These are phyloP conservation scores for Polypedilum pembai DNA, from an alignment of 1,140 invertebrate genomes.

Conservation along the genomic window DNA sequence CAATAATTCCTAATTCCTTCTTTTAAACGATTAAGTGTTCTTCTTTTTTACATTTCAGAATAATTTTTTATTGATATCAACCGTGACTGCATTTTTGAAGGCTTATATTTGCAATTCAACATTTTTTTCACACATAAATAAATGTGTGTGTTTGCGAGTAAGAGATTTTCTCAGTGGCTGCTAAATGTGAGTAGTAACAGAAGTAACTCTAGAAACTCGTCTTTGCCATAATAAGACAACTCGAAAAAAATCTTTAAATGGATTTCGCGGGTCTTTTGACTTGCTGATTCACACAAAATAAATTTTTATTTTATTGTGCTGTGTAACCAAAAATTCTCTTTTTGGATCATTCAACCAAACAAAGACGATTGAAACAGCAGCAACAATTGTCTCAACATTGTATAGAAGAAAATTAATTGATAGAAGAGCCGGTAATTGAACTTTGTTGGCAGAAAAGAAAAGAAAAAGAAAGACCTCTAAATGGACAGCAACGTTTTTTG, in stretches of 20 bases:
- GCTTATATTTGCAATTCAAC: conserved; percentile 7
- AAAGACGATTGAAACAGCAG: neutral
- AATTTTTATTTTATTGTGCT: neutral
- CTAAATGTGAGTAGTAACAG: too few relatives aligned
- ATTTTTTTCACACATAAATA: neutral
- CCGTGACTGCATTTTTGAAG: neutral
- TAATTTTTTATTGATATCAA: neutral
- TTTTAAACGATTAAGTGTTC: neutral
- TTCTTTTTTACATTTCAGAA: too few relatives aligned
- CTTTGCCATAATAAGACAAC: conserved; percentile 17
- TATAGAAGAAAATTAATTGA: neutral
- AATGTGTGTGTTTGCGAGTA: neutral
- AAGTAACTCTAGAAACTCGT: neutral
- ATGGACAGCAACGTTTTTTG: neutral
- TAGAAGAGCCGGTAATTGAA: neutral
- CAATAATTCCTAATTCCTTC: neutral
- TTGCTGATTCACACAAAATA: conserved; percentile 11
- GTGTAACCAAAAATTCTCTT: neutral
- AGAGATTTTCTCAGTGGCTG: too few relatives aligned
- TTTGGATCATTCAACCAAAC: neutral
- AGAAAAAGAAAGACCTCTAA: neutral
- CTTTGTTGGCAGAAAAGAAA: neutral
- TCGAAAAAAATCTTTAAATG: conserved; percentile 23
- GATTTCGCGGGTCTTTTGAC: conserved; percentile 9
- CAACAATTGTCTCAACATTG: neutral